Evolutionary conservation across 2,797 vertebrate species (phyloP).

Genomic region (Tamandua tetradactyla): DNA sequence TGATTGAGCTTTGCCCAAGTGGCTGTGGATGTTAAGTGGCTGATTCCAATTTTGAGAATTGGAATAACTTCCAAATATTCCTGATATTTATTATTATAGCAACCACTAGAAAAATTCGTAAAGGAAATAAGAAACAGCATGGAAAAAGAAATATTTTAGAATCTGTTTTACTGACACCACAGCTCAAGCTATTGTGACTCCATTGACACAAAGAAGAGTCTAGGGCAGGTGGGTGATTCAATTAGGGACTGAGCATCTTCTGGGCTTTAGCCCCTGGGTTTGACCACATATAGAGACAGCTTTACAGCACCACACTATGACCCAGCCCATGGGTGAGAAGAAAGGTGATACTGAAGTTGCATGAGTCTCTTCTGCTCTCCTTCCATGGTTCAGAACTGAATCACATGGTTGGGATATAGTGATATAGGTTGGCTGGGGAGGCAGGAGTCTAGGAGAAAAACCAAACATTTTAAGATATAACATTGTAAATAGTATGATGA

Average conservation of each 20-base stretch:
- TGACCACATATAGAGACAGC: background rate
- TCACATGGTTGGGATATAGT: background rate
- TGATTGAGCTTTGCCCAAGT: background rate
- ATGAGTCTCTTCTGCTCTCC: background rate
- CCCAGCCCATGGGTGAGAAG: background rate
- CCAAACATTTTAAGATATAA: background rate
- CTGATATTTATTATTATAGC: background rate
- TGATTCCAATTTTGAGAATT: background rate
- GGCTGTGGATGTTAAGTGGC: background rate
- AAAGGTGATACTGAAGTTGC: background rate
- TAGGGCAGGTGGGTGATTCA: background rate
- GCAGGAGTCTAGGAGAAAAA: too few relatives aligned
- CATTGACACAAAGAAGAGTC: background rate
- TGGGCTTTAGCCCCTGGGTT: background rate
- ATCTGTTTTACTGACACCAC: background rate
- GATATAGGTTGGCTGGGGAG: too few relatives aligned
- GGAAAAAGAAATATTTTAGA: background rate
- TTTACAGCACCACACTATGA: background rate
- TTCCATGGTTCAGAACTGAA: background rate
- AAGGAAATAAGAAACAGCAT: background rate
- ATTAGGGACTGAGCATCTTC: background rate
- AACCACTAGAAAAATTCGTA: background rate
- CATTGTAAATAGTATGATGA: background rate
- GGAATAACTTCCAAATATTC: background rate
- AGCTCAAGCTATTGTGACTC: background rate